Evolutionary conservation across 2,113 vertebrate genomes (phyloP), one percentile per base, ranked within the genome.

Genomic region (Oreochromis tanganicae): DNA sequence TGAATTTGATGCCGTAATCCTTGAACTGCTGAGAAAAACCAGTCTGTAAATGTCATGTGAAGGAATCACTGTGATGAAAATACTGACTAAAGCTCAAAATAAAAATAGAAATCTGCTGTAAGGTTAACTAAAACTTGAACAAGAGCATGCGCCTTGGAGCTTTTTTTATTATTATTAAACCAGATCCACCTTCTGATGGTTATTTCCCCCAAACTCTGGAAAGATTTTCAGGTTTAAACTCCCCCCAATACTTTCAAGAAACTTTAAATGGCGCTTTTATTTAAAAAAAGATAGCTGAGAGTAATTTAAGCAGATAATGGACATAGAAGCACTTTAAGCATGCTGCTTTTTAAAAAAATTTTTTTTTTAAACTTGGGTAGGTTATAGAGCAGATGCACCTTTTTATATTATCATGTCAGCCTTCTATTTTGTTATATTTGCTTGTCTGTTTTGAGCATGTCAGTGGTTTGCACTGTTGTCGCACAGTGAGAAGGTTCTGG

Each of bases 31-130:
- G 4, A 59, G 43, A 61, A 8, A 79, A 78, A 85, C 11, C 2
- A 19, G 50, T 75, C 73, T 63, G 54, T 79, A n/a, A 73, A 57
- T 79, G 50, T 63, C 14, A 81, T 84, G 68, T 81, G 41, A 84
- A 83, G 34, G 24, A 59, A 50, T 78, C 24, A n/a, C 27, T 61
- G 61, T 71, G 87, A 84, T 48, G 50, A 50, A 68, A 83, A 75
- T 85, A 63, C 55, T 82, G 55, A 86, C 41, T 80, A 9, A 83
- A 21, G n/a, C 59, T 86, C 19, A 6, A 68, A 90, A 92, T 92
- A 92, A 93, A 92, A 59, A 16, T 32, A 75, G 71, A 75, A 78
- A 13, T 32, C 46, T 52, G 10, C 43, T 78, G 46, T 19, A 7
- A 50, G 71, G 16, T n/a, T 19, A 50, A 32, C 16, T 8, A 13